Base-by-base conservation (phyloP, 2,888 invertebrate species). In the Yponomeuta plumbellus region DNA sequence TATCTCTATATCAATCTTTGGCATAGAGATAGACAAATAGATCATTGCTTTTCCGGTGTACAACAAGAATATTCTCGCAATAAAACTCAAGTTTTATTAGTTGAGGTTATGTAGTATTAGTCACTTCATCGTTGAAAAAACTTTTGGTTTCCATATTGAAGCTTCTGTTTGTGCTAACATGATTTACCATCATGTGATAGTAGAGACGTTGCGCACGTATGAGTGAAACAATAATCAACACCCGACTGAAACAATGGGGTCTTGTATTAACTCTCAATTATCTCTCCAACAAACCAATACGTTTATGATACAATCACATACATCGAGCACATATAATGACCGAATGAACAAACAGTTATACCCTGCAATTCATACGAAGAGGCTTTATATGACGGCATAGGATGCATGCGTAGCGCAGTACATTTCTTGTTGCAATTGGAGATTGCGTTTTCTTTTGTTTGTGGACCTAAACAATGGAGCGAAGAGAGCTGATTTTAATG, bases 401-500 rank as follows among this genome's bases (percentile, higher is more conserved):
- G 17, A 52, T 52, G 44, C 44, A 13, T 17, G 44, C 44, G 17
- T 17, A 52, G 44, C 17, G 44, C 44, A 52, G 44, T 52, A 52
- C 44, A 52, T 17, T 17, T 17, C 44, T 52, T 52, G 13, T 52
- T 52, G 13, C 0, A 1, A 52, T 52, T 17, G 44, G 44, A 52
- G 17, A 17, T 52, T 17, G 13, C 13, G 44, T 52, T 52, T 52
- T 5, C 17, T 52, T 52, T 17, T 17, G 13, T 52, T 4, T 52
- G 44, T 17, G 44, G 1, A n/a, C n/a, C n/a, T 3, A 52, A 52
- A 52, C 40, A 61, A 80, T 83, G 81, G 73, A 74, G 67, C 68
- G 64, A 64, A 78, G 67, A 59, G 68, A 70, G 64, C 71, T 79
- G 68, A 75, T 71, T 71, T 70, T 80, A 34, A 69, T 82, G 64